Base-by-base conservation (phyloP, 37 sponge, comb jelly and placozoan genomes). In the Haliclona indistincta region DNA sequence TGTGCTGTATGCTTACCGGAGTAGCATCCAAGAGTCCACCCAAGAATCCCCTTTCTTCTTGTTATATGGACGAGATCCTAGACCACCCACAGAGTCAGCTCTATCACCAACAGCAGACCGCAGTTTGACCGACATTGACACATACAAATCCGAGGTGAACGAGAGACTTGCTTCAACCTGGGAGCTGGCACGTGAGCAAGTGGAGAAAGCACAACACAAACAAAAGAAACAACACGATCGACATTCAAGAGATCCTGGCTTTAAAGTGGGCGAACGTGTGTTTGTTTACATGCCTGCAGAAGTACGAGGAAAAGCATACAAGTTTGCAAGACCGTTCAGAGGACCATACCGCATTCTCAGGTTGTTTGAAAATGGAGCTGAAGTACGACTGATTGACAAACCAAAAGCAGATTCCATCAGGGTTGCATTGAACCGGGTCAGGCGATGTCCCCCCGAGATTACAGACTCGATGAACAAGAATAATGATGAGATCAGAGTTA, bases 1-100 rank as follows among this genome's bases (percentile, higher is more conserved):
- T 67, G 68, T 77, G 25, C 63, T 79, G 17, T 79, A 35, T 56
- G 79, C 86, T 6, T 85, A 85, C 39, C 37, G 79, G 30, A 35
- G 61, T 37, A 66, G 68, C 40, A 25, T 25, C 0, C 86, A 85
- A 25, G 29, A 67, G 2, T 77, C 86, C 10, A 85, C 86, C 1
- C 6, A n/a, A 49, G 74, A 77, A 35, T 86, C 80, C 20, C 80
- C 87, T 26, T 79, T 84, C 38, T 67, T 67, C 35, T 62, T 85
- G 1, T 35, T 85, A 1, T 71, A 85, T 47, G 86, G 86, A 2
- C 36, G 87, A 44, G 87, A 86, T 38, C 64, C 80, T 8, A 44
- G 70, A 19, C 54, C 79, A 20, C 80, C 87, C 0, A 62, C 64
- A 32, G 70, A 67, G 43, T 39, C 44, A 19, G 28, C 19, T 20